These are phyloP conservation scores for Metellina segmentata DNA, from an alignment of 2,888 invertebrate genomes.

Conservation along the genomic window DNA sequence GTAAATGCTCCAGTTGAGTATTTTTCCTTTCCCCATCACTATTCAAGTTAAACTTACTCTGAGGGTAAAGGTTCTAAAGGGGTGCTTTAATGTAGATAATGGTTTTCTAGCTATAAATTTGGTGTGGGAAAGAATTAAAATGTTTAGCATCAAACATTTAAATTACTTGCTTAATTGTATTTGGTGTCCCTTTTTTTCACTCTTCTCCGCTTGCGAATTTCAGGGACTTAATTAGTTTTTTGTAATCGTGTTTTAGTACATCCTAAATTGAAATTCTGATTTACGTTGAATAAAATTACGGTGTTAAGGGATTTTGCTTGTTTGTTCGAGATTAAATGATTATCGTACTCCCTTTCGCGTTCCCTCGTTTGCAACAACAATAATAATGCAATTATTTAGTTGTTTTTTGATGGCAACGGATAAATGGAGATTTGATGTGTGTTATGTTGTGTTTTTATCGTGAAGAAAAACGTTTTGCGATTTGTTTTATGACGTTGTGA, in stretches of 20 bases:
- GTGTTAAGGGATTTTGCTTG: background rate
- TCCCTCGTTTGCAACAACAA: background rate
- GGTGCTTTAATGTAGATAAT: background rate
- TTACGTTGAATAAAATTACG: constrained; percentile 15
- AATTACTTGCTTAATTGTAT: constrained; percentile 44
- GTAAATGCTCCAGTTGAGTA: background rate
- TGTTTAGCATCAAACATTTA: constrained; percentile 30
- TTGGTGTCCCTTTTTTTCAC: background rate
- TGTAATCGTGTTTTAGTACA: constrained; percentile 13
- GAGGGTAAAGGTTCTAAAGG: constrained; percentile 11
- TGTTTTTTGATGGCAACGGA: background rate
- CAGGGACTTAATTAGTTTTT: constrained; percentile 34
- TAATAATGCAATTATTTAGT: background rate
- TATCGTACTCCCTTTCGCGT: background rate
- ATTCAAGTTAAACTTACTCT: background rate
- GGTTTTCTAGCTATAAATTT: background rate
- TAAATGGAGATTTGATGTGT: background rate
- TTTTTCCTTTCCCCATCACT: background rate
- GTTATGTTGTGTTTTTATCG: background rate
- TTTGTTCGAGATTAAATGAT: constrained; percentile 2
- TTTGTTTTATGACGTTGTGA: background rate
- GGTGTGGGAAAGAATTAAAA: constrained; percentile 15
- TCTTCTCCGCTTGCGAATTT: constrained; percentile 5
- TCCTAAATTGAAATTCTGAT: constrained; percentile 32
- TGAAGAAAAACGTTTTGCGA: background rate